Conservation (phyloP, 2,113 vertebrate species). For the Cynocephalus volans region DNA sequence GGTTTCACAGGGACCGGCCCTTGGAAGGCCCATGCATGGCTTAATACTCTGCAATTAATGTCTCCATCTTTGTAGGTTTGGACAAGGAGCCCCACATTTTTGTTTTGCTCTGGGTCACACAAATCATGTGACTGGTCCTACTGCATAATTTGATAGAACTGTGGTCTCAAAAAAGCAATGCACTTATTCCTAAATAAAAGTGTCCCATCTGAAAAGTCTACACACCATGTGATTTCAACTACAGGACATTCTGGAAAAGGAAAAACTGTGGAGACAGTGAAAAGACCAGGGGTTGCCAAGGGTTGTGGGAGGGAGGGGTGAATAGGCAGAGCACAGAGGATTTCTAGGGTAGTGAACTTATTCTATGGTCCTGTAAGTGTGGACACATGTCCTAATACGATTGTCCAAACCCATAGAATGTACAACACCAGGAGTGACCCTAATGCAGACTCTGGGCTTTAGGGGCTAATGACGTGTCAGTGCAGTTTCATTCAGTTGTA, state of each 20-base stretch:
- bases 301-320: neutral
- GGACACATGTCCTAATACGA: neutral
- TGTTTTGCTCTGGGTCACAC: neutral
- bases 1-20: neutral
- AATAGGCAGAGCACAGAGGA: rapidly evolving
- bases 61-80: neutral
- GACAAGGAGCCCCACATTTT: neutral
- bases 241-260: neutral
- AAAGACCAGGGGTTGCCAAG: neutral
- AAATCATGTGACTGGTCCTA: too few relatives aligned
- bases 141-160: neutral
- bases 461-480: rapidly evolving
- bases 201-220: neutral
- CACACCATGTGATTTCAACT: rapidly evolving
- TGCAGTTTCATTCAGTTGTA: neutral
- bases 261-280: neutral
- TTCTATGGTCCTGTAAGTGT: too few relatives aligned
- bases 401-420: neutral
- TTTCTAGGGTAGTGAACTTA: neutral
- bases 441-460: rapidly evolving
- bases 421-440: too few relatives aligned
- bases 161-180: neutral
- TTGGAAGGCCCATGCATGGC: neutral
- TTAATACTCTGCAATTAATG: neutral
- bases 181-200: neutral